Evolutionary conservation across 2,797 vertebrate genomes (phyloP), one percentile per base, ranked within the genome.

Genomic region (Neosilurus hyrtlii): DNA sequence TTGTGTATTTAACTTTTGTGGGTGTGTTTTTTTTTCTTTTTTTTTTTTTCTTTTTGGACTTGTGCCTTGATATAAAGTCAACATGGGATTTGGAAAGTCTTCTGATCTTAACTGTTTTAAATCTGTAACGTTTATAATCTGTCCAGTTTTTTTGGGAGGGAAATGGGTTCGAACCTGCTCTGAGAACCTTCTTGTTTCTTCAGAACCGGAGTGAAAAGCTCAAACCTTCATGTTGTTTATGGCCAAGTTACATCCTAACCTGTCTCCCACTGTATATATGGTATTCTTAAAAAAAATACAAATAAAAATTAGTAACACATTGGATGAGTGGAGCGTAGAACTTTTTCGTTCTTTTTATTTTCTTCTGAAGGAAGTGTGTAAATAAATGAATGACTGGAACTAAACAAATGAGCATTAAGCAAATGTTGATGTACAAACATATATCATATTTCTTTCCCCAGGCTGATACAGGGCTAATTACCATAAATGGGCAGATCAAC

Each of bases 1-100:
- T 95, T 94, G 93, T 74, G 93, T 96, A 96, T 96, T 96, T 96
- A 96, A 96, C 94, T 93, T 94, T 94, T 93, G 93, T 93, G 94
- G 94, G 94, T 95, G 95, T 95, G 92, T 95, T 94, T 93, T 89
- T 93, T 93, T 91, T 90, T 91, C 90, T 87, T 82, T 80, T 74
- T 88, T 94, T 94, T 90, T 87, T 82, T 80, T 74, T 88, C 94
- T 94, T 90, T 93, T 92, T 80, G 20, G 86, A 92, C 93, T 86
- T 71, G 68, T 92, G 93, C 94, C 93, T 93, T 95, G 92, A 92
- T 59, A n/a, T 73, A 9, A 26, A 56, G 22, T 93, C 91, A 37
- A 70, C 82, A 54, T 77, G 61, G 66, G 26, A 57, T 84, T 83
- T 62, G 82, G 75, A 52, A 79, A 80, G 77, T 87, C 91, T 93